These are phyloP conservation scores for Oncorhynchus keta DNA, from an alignment of 2,113 vertebrate species.

Conservation along the genomic window DNA sequence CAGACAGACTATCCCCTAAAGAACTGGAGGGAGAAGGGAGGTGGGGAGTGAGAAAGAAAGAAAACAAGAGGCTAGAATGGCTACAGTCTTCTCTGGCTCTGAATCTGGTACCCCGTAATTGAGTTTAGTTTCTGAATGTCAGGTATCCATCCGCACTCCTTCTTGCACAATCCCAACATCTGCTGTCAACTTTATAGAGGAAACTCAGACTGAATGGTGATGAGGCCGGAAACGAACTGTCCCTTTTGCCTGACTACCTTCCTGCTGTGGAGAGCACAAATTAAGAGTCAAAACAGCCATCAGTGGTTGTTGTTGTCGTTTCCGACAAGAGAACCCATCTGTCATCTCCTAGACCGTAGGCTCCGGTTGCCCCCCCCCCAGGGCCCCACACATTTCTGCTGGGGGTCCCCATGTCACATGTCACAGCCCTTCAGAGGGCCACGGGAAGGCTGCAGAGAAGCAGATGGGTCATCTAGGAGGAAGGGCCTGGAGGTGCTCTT, in stretches of 20 bases:
- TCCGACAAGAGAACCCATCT: conserved; percentile 51
- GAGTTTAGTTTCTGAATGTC: conserved; percentile 28
- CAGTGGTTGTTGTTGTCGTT: not conserved
- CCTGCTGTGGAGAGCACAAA: not conserved
- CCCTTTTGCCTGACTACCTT: not conserved
- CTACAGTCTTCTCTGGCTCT: conserved; percentile 71
- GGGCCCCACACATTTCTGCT: conserved; percentile 73
- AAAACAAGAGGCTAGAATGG: conserved; percentile 61
- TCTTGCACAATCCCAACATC: not conserved
- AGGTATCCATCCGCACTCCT: not conserved
- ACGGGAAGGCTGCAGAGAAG: conserved; percentile 65
- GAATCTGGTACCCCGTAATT: conserved; percentile 64
- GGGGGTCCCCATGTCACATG: conserved; percentile 67
- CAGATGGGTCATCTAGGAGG: conserved; percentile 66
- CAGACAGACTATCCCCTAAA: conserved; percentile 46
- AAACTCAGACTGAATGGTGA: too few species aligned
- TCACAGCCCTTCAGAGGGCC: conserved; percentile 66
- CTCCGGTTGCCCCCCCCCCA: conserved; percentile 54
- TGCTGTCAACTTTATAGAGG: not conserved
- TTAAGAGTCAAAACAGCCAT: too few species aligned
- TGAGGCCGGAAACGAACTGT: not conserved
- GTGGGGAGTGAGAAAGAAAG: not conserved
- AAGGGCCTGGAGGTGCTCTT: conserved; percentile 75
- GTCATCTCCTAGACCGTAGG: conserved; percentile 64
- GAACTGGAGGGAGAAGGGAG: conserved; percentile 5